Evolutionary conservation across 2,888 invertebrate species (phyloP).

Genomic region (Aphodius sticticus): DNA sequence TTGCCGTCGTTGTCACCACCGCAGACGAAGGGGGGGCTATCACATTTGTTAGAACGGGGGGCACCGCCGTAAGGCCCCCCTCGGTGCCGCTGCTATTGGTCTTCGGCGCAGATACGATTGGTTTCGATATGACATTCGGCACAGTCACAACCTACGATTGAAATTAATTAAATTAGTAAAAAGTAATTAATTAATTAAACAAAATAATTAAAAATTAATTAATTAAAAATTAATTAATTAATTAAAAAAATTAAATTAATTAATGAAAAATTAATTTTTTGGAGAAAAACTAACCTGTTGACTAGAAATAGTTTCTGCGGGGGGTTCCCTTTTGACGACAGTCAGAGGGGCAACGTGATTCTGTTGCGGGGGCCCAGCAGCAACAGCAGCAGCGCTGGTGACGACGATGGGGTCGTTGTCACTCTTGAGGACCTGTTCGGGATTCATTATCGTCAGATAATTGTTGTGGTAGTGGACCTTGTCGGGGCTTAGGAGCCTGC

Average conservation of each 20-base stretch:
- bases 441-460: slow-evolving; percentile 60
- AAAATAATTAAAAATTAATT: neutral
- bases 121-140: slow-evolving; percentile 6
- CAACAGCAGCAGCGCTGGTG: neutral
- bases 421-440: slow-evolving; percentile 40
- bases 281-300: slow-evolving; percentile 36
- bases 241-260: neutral
- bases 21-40: neutral
- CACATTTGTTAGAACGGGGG: neutral
- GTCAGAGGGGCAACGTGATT: neutral
- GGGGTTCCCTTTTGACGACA: slow-evolving; percentile 14
- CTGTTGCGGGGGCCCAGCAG: slow-evolving; percentile 28
- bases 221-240: neutral
- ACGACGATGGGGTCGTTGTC: slow-evolving; percentile 20
- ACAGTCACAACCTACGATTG: slow-evolving; percentile 28
- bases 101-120: neutral
- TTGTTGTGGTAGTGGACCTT: slow-evolving; percentile 63
- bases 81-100: neutral
- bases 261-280: neutral
- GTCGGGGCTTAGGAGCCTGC: slow-evolving; percentile 71
- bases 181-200: slow-evolving; percentile 11
- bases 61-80: neutral
- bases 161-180: neutral
- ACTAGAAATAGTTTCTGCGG: slow-evolving; percentile 38
- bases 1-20: slow-evolving; percentile 27